Evolutionary conservation across 2,888 invertebrate genomes (phyloP).

Genomic region (Stomorhina lunata): DNA sequence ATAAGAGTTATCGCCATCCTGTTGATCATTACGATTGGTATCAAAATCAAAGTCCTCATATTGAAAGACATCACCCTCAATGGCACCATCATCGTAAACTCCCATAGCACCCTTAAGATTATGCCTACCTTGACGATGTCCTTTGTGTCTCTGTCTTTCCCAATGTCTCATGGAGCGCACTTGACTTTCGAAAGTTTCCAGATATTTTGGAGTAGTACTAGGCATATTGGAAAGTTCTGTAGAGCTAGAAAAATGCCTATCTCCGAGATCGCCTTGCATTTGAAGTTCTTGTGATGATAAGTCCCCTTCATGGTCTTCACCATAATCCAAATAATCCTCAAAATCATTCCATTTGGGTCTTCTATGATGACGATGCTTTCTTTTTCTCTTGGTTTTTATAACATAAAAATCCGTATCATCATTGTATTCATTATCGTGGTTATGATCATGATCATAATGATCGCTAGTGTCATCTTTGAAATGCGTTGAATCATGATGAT

Average conservation of each 20-base stretch:
- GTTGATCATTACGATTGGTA: slow-evolving; percentile 58
- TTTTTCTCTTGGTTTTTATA: slow-evolving; percentile 69
- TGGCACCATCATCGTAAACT: slow-evolving; percentile 49
- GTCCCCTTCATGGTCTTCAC: slow-evolving; percentile 57
- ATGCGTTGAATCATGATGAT: slow-evolving; percentile 34
- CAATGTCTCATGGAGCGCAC: slow-evolving; percentile 13
- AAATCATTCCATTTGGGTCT: slow-evolving; percentile 70
- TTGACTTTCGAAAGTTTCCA: neutral
- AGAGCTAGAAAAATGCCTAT: slow-evolving; percentile 11
- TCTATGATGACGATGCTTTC: slow-evolving; percentile 68
- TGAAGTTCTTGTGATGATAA: slow-evolving; percentile 66
- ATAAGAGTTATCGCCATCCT: slow-evolving; percentile 68
- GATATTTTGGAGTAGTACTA: slow-evolving; percentile 4
- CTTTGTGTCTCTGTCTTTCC: neutral
- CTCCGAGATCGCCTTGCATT: slow-evolving; percentile 28
- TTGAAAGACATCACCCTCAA: slow-evolving; percentile 75
- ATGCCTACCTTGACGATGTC: neutral
- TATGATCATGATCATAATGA: slow-evolving; percentile 58
- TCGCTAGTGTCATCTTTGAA: slow-evolving; percentile 44
- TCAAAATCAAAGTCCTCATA: slow-evolving; percentile 77
- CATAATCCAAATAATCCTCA: slow-evolving; percentile 70
- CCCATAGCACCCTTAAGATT: slow-evolving; percentile 44
- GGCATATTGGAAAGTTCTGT: neutral
- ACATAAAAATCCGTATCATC: slow-evolving; percentile 74
- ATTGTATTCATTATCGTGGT: slow-evolving; percentile 57